A percentile compares a stretch with the other conserved stretches of the same genome.
These are phyloP conservation scores for Anastatus disparis DNA, from an alignment of 1,140 invertebrate genomes.

Conservation along the genomic window DNA sequence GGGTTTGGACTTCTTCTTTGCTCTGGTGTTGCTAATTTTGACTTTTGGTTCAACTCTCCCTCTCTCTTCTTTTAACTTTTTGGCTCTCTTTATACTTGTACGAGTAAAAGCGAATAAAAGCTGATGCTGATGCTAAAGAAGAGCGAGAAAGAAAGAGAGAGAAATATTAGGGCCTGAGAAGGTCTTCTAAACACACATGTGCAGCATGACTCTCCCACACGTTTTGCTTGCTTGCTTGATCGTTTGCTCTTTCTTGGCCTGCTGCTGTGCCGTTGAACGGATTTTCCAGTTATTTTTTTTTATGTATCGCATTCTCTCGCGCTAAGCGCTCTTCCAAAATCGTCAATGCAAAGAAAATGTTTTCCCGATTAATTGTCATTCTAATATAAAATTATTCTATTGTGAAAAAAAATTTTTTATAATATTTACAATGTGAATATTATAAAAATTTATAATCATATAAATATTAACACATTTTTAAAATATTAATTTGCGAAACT, in stretches of 20 bases:
- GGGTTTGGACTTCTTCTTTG: conserved; percentile 10
- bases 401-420: too few species aligned
- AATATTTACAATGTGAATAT: too few species aligned
- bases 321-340: too few species aligned
- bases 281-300: conserved; percentile 2
- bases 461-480: too few species aligned
- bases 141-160: not conserved
- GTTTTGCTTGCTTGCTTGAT: not conserved
- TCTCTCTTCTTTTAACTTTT: too few species aligned
- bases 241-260: too few species aligned
- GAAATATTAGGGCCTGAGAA: not conserved
- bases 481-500: too few species aligned
- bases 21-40: conserved; percentile 26
- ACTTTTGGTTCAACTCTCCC: not conserved
- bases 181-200: conserved; percentile 33
- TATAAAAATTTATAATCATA: too few species aligned
- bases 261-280: not conserved
- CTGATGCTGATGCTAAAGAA: not conserved
- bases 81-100: conserved; percentile 19
- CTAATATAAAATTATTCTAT: too few species aligned
- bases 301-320: not conserved
- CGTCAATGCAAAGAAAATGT: too few species aligned
- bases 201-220: conserved; percentile 26
- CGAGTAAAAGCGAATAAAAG: conserved; percentile 19
- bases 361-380: too few species aligned